A percentile compares a stretch with the other conserved stretches of the same genome.
Evolutionary conservation across 1,140 invertebrate genomes (phyloP).

Genomic region (Halyomorpha halys): DNA sequence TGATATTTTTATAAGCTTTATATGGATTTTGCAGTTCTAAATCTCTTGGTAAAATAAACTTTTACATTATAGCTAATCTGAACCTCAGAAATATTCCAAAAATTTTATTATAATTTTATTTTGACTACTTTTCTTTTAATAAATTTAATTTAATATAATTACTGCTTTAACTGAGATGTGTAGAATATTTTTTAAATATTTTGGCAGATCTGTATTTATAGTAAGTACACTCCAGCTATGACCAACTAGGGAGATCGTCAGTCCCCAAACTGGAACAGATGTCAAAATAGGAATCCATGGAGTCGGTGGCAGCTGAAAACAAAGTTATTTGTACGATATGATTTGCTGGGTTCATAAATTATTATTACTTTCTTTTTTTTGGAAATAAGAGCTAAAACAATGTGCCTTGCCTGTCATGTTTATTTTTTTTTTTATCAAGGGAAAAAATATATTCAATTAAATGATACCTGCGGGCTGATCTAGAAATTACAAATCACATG

Average conservation of each 20-base stretch:
- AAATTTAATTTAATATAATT: too few species aligned
- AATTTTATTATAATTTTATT: too few species aligned
- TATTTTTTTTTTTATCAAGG: not conserved
- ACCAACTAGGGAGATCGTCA: conserved; percentile 59
- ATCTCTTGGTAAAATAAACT: too few species aligned
- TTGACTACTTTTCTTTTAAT: too few species aligned
- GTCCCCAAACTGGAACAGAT: conserved; percentile 61
- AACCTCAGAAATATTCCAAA: too few species aligned
- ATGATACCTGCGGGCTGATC: too few species aligned
- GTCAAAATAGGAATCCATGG: conserved; percentile 64
- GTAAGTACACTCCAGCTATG: conserved; percentile 82
- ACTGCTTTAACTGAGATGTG: conserved; percentile 62
- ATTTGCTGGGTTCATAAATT: too few species aligned
- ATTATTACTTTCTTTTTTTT: not conserved
- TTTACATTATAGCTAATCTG: too few species aligned
- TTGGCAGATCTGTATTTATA: conserved; percentile 71
- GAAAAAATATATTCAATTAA: not conserved
- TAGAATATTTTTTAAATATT: conserved; percentile 70
- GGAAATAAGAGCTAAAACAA: not conserved
- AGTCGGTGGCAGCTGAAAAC: conserved; percentile 32
- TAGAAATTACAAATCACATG: too few species aligned
- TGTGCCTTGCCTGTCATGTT: not conserved
- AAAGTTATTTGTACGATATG: not conserved
- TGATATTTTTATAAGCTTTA: too few species aligned
- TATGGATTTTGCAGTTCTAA: too few species aligned